A percentile compares a stretch with the other conserved stretches of the same genome.
phyloP scores from a whole-genome alignment of 2,888 invertebrate species.

The Acanthosepion esculentum region DNA sequence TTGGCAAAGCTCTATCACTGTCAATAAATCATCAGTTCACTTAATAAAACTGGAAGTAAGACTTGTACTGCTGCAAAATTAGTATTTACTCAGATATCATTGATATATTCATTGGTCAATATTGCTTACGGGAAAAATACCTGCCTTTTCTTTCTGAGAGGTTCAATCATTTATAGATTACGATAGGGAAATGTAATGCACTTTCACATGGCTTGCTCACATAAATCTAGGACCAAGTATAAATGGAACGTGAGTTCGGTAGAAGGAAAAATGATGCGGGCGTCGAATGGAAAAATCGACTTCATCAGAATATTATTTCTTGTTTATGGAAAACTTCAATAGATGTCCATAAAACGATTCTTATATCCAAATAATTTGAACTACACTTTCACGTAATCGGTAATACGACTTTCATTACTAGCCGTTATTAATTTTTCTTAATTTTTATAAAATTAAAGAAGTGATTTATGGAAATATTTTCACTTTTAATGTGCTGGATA shows the following conservation, averaged over 20 bases:
- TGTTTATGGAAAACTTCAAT: not conserved
- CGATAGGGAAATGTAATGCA: not conserved
- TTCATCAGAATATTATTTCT: constrained; percentile 14
- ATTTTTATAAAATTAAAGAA: too few relatives aligned
- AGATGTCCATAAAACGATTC: constrained; percentile 6
- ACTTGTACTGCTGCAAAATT: not conserved
- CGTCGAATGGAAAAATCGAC: not conserved
- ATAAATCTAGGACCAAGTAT: not conserved
- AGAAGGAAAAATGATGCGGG: not conserved
- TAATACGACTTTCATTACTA: not conserved
- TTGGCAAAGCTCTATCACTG: not conserved
- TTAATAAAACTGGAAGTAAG: constrained; percentile 23
- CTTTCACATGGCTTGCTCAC: not conserved
- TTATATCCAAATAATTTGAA: not conserved
- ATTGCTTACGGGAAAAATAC: constrained; percentile 33
- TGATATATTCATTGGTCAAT: constrained; percentile 22
- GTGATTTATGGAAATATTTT: too few relatives aligned
- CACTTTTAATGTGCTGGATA: too few relatives aligned
- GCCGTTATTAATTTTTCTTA: too few relatives aligned
- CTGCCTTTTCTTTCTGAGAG: not conserved
- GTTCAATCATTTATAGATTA: constrained; percentile 33
- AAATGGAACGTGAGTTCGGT: not conserved
- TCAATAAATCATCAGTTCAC: not conserved
- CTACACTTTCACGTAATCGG: not conserved
- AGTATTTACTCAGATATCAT: not conserved